These are phyloP conservation scores for Scomber colias DNA, from an alignment of 2,113 vertebrate genomes.

Conservation along the genomic window DNA sequence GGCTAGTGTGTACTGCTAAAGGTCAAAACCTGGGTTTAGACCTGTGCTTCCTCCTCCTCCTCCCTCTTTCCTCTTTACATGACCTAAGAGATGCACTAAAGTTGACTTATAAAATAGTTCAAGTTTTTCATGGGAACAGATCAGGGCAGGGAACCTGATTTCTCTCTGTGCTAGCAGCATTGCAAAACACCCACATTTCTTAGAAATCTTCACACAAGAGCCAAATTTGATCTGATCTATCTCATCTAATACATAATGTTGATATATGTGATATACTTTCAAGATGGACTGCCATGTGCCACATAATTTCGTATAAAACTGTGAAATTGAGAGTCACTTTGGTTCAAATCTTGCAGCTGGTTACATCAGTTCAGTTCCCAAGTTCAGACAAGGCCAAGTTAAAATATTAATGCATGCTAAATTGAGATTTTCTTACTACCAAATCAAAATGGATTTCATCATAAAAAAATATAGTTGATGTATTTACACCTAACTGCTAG, in stretches of 20 bases:
- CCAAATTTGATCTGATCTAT: not conserved
- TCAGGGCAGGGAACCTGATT: not conserved
- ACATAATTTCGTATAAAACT: not conserved
- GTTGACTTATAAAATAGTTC: conserved; percentile 26
- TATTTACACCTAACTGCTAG: too few species aligned
- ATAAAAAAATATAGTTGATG: too few species aligned
- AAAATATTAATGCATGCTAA: not conserved
- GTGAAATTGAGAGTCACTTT: not conserved
- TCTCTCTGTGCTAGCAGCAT: not conserved
- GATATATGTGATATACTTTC: conserved; percentile 3
- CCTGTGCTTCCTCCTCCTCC: not conserved
- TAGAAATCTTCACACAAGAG: conserved; percentile 2
- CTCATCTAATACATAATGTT: not conserved
- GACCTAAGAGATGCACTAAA: not conserved
- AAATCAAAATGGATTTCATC: too few species aligned
- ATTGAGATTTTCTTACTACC: not conserved
- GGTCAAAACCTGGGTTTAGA: conserved; percentile 38
- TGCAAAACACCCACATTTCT: conserved; percentile 9
- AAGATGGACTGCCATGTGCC: not conserved
- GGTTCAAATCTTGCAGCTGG: conserved; percentile 6
- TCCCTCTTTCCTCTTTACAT: not conserved
- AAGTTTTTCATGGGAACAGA: conserved; percentile 11
- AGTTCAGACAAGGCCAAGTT: not conserved
- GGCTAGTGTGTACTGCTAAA: conserved; percentile 33
- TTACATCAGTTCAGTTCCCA: not conserved